Evolutionary conservation across 1,140 invertebrate genomes (phyloP), one percentile per base, ranked within the genome.

Genomic region (Tribolium madens): DNA sequence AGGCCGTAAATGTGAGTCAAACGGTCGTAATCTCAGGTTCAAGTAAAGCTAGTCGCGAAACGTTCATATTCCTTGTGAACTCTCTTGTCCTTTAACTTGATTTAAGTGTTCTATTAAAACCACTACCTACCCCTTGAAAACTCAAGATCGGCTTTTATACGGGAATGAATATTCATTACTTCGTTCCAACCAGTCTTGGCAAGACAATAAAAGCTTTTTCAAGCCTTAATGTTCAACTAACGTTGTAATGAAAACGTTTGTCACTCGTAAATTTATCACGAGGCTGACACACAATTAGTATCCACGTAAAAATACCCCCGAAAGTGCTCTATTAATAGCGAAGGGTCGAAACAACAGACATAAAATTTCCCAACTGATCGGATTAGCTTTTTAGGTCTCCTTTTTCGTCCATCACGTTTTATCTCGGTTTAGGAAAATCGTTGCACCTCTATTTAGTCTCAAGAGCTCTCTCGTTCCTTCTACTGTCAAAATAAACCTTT

Each of bases 41-140:
- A 26, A 64, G 57, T 64, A 31, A 64, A 64, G 57, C 57, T 21
- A 64, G 57, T 64, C 57, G 57, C 71, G 60, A 79, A 79, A 77
- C 78, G 76, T 71, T 75, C 78, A 75, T 77, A 77, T 79, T 79
- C 71, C 73, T 77, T 69, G 75, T 68, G 53, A 79, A 73, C 47
- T 77, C 64, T 57, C 74, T 76, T 73, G 76, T 75, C 77, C 75
- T 80, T 79, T 80, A 80, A 80, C 71, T 76, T 78, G 78, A 80
- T 81, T 80, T 80, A 80, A 81, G 78, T 78, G 71, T 80, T 80
- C 79, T 78, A 81, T 78, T 80, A 81, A 80, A 80, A 81, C 76
- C 74, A 75, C 75, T 70, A 77, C 47, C 68, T 68, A 64, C 76
- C 75, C 48, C 70, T 76, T 73, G 50, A 69, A 77, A 79, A 81